Conservation (phyloP, 2,888 invertebrate genomes). For the Pasiphila rectangulata region DNA sequence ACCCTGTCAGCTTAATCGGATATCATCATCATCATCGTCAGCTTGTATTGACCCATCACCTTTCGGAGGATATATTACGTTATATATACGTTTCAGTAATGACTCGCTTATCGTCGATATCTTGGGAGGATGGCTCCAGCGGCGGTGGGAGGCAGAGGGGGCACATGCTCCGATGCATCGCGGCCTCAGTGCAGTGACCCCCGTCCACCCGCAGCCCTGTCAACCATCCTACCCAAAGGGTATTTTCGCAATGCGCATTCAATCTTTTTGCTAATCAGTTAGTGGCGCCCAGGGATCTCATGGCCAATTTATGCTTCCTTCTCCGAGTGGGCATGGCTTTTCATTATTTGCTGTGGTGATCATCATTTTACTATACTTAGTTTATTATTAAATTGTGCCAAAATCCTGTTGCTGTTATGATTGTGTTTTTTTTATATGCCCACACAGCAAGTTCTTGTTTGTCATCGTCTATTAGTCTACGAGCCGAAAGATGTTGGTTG, state of each 20-base stretch:
- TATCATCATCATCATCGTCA: too few species aligned
- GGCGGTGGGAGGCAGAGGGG: constrained; percentile 44
- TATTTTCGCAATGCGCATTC: constrained; percentile 13
- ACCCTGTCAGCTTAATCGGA: too few species aligned
- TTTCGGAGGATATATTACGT: too few species aligned
- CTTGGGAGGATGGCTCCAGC: constrained; percentile 38
- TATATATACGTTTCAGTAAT: neutral
- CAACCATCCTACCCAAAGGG: constrained; percentile 13
- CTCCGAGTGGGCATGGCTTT: neutral
- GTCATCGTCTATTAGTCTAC: too few species aligned
- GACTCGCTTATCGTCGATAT: constrained; percentile 35
- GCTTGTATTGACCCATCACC: too few species aligned
- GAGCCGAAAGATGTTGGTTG: too few species aligned
- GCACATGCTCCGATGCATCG: constrained; percentile 64
- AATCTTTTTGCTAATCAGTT: constrained; percentile 9
- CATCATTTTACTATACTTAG: neutral
- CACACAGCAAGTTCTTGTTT: too few species aligned
- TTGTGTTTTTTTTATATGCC: too few species aligned
- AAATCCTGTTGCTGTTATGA: too few species aligned
- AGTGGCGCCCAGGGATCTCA: neutral
- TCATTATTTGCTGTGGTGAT: neutral
- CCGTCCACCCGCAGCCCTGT: constrained; percentile 43
- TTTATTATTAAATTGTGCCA: too few species aligned
- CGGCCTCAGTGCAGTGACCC: constrained; percentile 72
- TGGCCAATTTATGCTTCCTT: neutral